phyloP scores from a whole-genome alignment of 2,888 invertebrate species.

The Aplocera efformata region DNA sequence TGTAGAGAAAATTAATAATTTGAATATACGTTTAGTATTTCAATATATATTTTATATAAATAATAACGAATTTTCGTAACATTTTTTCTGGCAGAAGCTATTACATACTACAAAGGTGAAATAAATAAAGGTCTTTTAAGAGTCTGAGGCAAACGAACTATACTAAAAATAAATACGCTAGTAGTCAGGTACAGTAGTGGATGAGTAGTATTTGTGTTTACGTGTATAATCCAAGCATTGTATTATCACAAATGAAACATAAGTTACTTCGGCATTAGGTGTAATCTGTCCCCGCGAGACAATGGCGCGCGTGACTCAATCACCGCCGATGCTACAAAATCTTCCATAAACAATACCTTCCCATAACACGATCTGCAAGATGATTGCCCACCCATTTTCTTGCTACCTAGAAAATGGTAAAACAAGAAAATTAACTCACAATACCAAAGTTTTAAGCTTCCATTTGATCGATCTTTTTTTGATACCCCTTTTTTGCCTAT shows the following conservation, averaged over 20 bases:
- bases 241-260: constrained; percentile 14
- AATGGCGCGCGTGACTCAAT: constrained; percentile 64
- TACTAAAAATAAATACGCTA: constrained; percentile 28
- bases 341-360: constrained; percentile 46
- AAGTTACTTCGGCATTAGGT: constrained; percentile 35
- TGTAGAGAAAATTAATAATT: too few relatives aligned
- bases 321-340: constrained; percentile 46
- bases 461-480: constrained; percentile 69
- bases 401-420: constrained; percentile 38
- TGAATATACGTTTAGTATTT: too few relatives aligned
- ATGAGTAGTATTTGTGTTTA: constrained; percentile 36
- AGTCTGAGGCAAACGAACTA: constrained; percentile 20
- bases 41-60: too few relatives aligned
- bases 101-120: too few relatives aligned
- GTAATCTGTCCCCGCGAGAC: constrained; percentile 51
- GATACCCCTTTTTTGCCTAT: constrained; percentile 61
- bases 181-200: constrained; percentile 45
- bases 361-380: constrained; percentile 38
- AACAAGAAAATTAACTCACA: constrained; percentile 35
- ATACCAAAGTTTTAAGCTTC: constrained; percentile 46
- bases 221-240: constrained; percentile 35
- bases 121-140: too few relatives aligned
- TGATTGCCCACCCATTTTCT: constrained; percentile 42
- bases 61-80: too few relatives aligned
- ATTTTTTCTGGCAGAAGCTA: too few relatives aligned